Percentiles rank a stretch among this genome's conserved stretches.
Conservation (phyloP, 2,888 invertebrate genomes). For the Pandemis cinnamomeana region DNA sequence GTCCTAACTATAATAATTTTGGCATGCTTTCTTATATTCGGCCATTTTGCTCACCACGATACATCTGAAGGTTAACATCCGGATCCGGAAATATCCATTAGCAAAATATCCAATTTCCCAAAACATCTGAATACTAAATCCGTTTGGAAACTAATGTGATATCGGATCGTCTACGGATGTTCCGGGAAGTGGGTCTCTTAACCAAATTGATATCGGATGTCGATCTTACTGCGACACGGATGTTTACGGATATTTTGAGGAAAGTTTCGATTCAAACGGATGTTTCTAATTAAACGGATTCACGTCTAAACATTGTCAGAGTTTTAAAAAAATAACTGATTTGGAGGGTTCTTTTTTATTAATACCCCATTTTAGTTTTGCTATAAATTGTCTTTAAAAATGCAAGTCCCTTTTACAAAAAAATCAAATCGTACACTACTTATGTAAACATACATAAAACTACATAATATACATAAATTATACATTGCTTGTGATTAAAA, state of each 20-base stretch:
- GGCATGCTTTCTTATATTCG: too few relatives aligned
- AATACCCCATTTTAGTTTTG: background rate
- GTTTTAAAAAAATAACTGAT: background rate
- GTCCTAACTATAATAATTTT: too few relatives aligned
- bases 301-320: background rate
- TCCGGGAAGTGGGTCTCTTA: background rate
- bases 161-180: background rate
- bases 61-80: background rate
- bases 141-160: slow-evolving; percentile 3
- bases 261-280: too few relatives aligned
- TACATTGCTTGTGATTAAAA: background rate
- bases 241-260: background rate
- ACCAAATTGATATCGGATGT: too few relatives aligned
- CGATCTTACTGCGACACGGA: background rate
- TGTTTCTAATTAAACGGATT: too few relatives aligned
- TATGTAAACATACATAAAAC: background rate
- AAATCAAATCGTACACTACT: background rate
- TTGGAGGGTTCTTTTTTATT: background rate
- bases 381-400: background rate
- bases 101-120: background rate
- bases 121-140: background rate
- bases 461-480: background rate
- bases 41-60: background rate
- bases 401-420: background rate
- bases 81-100: background rate